Evolutionary conservation across 92 coral and sea anemone species (phyloP), one percentile per base, ranked within the genome.

Genomic region (Actinostola sp.): DNA sequence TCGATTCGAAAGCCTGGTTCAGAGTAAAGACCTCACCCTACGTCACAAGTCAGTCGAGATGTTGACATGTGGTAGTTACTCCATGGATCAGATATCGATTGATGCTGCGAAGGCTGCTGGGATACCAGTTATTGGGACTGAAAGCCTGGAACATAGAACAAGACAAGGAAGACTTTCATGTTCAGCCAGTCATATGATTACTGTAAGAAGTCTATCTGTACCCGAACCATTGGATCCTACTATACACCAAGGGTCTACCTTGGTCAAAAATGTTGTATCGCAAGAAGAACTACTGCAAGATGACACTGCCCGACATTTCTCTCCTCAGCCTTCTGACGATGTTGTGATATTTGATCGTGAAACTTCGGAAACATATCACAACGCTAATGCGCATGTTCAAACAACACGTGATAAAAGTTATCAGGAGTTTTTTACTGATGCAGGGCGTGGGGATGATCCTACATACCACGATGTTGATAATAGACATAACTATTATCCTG

Each of bases 21-120:
- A 67, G 73, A 41, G 59, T 36, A 55, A 38, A n/a, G 55, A 38
- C 30, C 66, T 24, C 12, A 55, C 81, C 39, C 66, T 59, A 16
- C 84, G 75, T 6, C 82, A 83, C 33, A 71, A 50, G 17, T 90
- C 92, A 0, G 54, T 78, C 30, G 96, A 82, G 39, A 54, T 72
- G 16, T 67, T 83, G 43, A 61, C 89, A 7, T 88, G 98, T 9
- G 98, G 98, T n/a, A 93, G 98, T 65, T 93, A 91, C 57, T 78
- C 96, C 2, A 92, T 93, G 20, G 87, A 75, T 53, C 87, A 85
- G 8, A 87, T 88, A 67, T 82, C 98, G 16, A 72, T 74, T 30
- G 98, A 90, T 79, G 82, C 98, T 14, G 98, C 98, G 31, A 77
- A 82, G 61, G 98, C 98, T 42, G 97, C 97, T 57, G 98, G 98